These are phyloP conservation scores for Furcula furcula DNA, from an alignment of 2,888 invertebrate genomes.

Conservation along the genomic window DNA sequence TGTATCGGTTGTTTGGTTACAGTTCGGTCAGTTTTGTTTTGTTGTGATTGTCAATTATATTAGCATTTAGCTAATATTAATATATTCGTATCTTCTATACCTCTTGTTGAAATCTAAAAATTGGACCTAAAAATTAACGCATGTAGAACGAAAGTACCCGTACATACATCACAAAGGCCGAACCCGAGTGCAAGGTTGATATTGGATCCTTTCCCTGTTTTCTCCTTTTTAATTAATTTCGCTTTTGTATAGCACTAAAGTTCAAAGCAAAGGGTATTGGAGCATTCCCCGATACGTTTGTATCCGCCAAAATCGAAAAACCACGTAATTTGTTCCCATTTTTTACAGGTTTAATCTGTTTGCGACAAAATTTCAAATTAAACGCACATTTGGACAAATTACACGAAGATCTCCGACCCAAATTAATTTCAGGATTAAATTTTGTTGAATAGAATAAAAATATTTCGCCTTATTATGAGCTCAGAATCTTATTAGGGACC, in stretches of 20 bases:
- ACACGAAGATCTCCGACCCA: not conserved
- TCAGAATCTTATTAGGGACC: conserved; percentile 6
- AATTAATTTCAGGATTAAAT: conserved; percentile 1
- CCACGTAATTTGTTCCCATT: conserved; percentile 23
- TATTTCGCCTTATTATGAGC: not conserved
- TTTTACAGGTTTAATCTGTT: conserved; percentile 20
- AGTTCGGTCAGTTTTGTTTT: too few relatives aligned
- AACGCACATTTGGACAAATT: conserved; percentile 9
- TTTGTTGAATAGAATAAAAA: not conserved
- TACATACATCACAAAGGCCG: conserved; percentile 19
- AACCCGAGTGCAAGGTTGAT: conserved; percentile 38
- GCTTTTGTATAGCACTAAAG: conserved; percentile 45
- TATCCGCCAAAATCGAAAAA: conserved; percentile 33
- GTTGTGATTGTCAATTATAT: too few relatives aligned
- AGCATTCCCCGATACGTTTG: conserved; percentile 35
- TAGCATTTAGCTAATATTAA: too few relatives aligned
- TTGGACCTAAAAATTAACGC: too few relatives aligned
- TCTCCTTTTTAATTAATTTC: conserved; percentile 57
- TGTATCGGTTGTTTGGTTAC: too few relatives aligned
- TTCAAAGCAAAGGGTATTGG: conserved; percentile 49
- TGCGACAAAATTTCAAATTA: conserved; percentile 20
- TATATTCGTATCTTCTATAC: too few relatives aligned
- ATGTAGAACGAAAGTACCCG: not conserved
- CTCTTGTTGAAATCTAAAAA: too few relatives aligned
- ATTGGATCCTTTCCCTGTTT: conserved; percentile 41